Evolutionary conservation across 2,888 invertebrate species (phyloP), one percentile per base, ranked within the genome.

Genomic region (Melikaiella ostensackeni): DNA sequence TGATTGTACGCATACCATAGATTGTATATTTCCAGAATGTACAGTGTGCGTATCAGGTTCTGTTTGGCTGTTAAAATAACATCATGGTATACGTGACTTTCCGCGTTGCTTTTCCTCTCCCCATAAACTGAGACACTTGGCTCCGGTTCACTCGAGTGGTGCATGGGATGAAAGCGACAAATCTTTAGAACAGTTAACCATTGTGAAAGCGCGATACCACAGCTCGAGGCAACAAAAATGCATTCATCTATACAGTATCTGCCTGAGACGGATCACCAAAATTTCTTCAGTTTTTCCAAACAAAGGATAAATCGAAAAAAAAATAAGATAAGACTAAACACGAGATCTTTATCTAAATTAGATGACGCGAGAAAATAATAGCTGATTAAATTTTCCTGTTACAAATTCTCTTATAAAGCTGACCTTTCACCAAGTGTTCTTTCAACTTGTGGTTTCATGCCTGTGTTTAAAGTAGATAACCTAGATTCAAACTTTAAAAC

Each of bases 51-150:
- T 75, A 78, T 79, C 77, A 77, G 76, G 77, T 77, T 80, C 76
- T 81, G 82, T 83, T 82, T 84, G 83, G 81, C 80, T 79, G 79
- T 62, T 77, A 79, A 84, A 84, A 85, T 79, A 84, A 83, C 82
- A 85, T 86, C 83, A 84, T 75, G 81, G 84, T 80, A 81, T 83
- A 87, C 86, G 84, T 87, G 87, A 88, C 86, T 86, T 81, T 86
- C 84, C 74, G 82, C 79, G 77, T 81, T 79, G 80, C 77, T 76
- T 80, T 80, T 75, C 62, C 76, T 46, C 76, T 79, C 76, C 70
- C 50, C 70, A 50, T 70, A 46, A 66, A 16, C 5, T 16, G 42
- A 64, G 64, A 35, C 46, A 42, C 66, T 66, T 46, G 46, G 46
- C 24, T 66, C 21, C 16, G 66, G 46, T 70, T 70, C 46, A 50